A percentile compares a stretch with the other conserved stretches of the same genome.
These are phyloP conservation scores for Drosophila maculinotata DNA, from an alignment of 2,888 invertebrate genomes.

Conservation along the genomic window DNA sequence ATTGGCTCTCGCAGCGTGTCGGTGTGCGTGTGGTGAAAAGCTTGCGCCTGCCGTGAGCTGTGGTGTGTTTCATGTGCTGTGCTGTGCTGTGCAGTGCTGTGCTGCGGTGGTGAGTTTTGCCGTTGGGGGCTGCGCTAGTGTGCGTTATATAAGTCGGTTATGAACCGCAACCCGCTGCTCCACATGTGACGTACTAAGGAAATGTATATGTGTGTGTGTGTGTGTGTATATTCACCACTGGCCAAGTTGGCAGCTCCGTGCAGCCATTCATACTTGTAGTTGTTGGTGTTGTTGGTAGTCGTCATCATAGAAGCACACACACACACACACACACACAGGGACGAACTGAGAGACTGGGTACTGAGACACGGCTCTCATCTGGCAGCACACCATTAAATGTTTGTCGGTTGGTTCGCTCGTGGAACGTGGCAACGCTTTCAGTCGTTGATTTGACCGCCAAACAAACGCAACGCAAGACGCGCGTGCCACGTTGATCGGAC, in stretches of 20 bases:
- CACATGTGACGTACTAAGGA: slow-evolving; percentile 29
- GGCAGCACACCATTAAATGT: slow-evolving; percentile 48
- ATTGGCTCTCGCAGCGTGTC: slow-evolving; percentile 1
- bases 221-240: slow-evolving; percentile 37
- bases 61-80: slow-evolving; percentile 9
- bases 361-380: slow-evolving; percentile 41
- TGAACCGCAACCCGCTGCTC: slow-evolving; percentile 44
- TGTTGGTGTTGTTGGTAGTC: slow-evolving; percentile 7
- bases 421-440: slow-evolving; percentile 73
- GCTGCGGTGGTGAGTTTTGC: slow-evolving; percentile 18
- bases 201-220: background rate
- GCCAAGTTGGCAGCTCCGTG: slow-evolving; percentile 42
- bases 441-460: slow-evolving; percentile 83
- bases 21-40: slow-evolving; percentile 50
- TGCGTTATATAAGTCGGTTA: slow-evolving; percentile 73
- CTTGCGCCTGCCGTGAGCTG: slow-evolving; percentile 26
- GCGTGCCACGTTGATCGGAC: slow-evolving; percentile 55
- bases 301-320: slow-evolving; percentile 14
- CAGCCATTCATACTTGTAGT: slow-evolving; percentile 43
- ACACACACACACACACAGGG: slow-evolving; percentile 9
- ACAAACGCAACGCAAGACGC: slow-evolving; percentile 79
- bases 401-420: slow-evolving; percentile 43
- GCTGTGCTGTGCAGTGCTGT: slow-evolving; percentile 5
- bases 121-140: slow-evolving; percentile 60
- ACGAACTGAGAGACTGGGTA: slow-evolving; percentile 27